These are phyloP conservation scores for Drosophila ananassae DNA, from an alignment of 1,140 invertebrate species.

Conservation along the genomic window DNA sequence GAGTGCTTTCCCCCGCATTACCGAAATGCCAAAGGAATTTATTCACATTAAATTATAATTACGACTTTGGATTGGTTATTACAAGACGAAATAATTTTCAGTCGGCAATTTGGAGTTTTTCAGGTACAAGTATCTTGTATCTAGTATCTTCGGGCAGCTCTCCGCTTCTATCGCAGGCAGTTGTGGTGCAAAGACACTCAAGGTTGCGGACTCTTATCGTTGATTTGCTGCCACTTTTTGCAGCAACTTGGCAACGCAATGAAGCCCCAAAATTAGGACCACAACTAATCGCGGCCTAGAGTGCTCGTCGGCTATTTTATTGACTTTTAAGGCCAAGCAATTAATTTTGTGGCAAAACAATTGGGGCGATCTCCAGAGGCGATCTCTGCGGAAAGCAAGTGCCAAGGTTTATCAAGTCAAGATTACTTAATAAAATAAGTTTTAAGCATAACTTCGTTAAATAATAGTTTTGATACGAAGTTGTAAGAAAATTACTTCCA, in stretches of 20 bases:
- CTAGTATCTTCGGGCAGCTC: background rate
- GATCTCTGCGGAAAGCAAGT: slow-evolving; percentile 38
- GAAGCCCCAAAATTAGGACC: slow-evolving; percentile 56
- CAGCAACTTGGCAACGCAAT: slow-evolving; percentile 33
- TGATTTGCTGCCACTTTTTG: slow-evolving; percentile 47
- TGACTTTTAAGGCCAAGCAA: slow-evolving; percentile 65
- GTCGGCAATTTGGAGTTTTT: background rate
- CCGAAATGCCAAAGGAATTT: slow-evolving; percentile 37
- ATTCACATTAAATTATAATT: slow-evolving; percentile 51
- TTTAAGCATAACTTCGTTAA: too few species aligned
- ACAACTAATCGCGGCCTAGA: slow-evolving; percentile 71
- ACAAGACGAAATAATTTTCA: slow-evolving; percentile 16
- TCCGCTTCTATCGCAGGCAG: slow-evolving; percentile 6
- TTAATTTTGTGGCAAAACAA: slow-evolving; percentile 67
- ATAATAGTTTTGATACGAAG: background rate
- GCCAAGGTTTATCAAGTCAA: background rate
- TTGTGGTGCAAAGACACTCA: slow-evolving; percentile 18
- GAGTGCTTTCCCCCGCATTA: slow-evolving; percentile 2
- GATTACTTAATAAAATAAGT: background rate
- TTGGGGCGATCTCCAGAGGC: slow-evolving; percentile 51
- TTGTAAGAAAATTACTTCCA: background rate
- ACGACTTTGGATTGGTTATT: slow-evolving; percentile 15
- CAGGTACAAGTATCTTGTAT: slow-evolving; percentile 11
- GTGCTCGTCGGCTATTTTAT: slow-evolving; percentile 47
- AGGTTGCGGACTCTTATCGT: slow-evolving; percentile 62